A percentile compares a stretch with the other conserved stretches of the same genome.
Conservation (phyloP, 2,113 vertebrate genomes). For the Pantherophis guttatus region DNA sequence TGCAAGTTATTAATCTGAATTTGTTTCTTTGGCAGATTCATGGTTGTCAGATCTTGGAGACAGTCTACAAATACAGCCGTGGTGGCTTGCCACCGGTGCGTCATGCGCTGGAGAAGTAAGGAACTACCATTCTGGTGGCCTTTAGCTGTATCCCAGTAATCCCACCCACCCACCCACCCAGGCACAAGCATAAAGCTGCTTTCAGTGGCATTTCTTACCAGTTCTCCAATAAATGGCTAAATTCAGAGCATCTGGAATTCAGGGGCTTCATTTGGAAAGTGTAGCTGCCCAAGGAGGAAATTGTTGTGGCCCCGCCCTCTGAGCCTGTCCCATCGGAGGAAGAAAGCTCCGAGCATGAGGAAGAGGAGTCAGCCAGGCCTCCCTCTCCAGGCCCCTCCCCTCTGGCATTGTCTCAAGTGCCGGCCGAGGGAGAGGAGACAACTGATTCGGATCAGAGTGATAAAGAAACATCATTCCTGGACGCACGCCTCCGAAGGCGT, state of each 20-base stretch:
- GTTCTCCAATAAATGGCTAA: too few relatives aligned
- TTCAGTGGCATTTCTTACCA: neutral
- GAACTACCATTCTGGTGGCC: neutral
- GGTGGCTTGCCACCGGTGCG: constrained; percentile 93
- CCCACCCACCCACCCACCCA: neutral
- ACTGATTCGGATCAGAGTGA: too few relatives aligned
- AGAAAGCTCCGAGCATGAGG: too few relatives aligned
- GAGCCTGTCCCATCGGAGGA: too few relatives aligned
- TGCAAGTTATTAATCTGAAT: neutral
- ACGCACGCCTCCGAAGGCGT: too few relatives aligned
- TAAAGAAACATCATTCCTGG: too few relatives aligned
- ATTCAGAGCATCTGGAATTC: neutral
- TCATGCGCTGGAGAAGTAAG: constrained; percentile 93
- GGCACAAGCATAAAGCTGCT: neutral
- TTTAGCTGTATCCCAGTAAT: neutral
- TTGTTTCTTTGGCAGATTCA: constrained; percentile 80
- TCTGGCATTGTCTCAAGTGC: too few relatives aligned
- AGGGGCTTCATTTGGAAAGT: neutral
- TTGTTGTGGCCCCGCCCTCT: too few relatives aligned
- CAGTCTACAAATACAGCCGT: constrained; percentile 93
- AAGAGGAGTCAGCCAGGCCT: too few relatives aligned
- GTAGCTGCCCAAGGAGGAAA: neutral
- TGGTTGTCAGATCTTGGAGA: constrained; percentile 95
- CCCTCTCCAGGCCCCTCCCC: too few relatives aligned
- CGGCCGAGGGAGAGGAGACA: too few relatives aligned